Evolutionary conservation across 2,888 invertebrate species (phyloP), one percentile per base, ranked within the genome.

Genomic region (Amphipyra tragopoginis): DNA sequence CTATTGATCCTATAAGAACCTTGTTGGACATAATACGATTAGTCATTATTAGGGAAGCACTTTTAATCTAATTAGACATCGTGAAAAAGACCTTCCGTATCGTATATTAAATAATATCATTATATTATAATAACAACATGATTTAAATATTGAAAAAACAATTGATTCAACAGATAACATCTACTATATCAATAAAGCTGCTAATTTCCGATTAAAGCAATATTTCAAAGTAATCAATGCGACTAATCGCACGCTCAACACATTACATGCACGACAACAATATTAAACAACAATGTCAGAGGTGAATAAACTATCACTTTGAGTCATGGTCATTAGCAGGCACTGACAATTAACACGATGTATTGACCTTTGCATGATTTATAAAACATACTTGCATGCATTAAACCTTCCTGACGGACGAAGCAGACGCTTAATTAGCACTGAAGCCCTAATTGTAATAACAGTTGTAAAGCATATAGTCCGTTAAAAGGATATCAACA

Each of bases 291-390:
- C 68, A 73, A 65, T 67, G 65, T 76, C 77, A 64, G 50, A 80
- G 72, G 80, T 81, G 69, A 80, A 79, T 60, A 79, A 80, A 81
- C 81, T 66, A 58, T 68, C 48, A 64, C 52, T 55, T 55, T 55
- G 65, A 78, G 63, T 66, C 76, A 78, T 54, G 65, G 72, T 68
- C 72, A 68, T 64, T 59, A 58, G 47, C 56, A 63, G 48, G 34
- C 60, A 43, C 50, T 40, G 44, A 49, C 65, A 50, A 72, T 71
- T 71, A 72, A 58, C 65, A 71, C 54, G 29, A 63, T 56, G 39
- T 55, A 68, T 53, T 74, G 56, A 70, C 64, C 72, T 57, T 43
- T 71, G 44, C 39, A 74, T 62, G 45, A 47, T 74, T 54, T 74
- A 69, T 38, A 44, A 62, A 70, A 63, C 33, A 54, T 51, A 44